A percentile compares a stretch with the other conserved stretches of the same genome.
Conservation (phyloP, 2,888 invertebrate genomes). For the Latrodectus elegans region DNA sequence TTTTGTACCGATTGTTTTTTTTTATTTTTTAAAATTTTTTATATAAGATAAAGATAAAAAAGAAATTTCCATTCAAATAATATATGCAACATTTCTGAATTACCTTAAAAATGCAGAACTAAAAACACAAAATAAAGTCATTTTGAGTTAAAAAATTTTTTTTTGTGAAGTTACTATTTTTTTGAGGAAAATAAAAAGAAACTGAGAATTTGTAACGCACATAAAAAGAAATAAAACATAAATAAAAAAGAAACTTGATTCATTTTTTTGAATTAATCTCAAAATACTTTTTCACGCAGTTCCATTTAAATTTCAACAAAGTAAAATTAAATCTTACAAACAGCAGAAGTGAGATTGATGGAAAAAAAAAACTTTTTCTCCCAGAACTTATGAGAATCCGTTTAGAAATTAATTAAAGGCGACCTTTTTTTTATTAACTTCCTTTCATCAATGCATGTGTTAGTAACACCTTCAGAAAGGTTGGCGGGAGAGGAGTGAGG, state of each 20-base stretch:
- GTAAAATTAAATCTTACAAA: not conserved
- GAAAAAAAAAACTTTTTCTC: slow-evolving; percentile 7
- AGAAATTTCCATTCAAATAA: too few relatives aligned
- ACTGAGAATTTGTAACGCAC: too few relatives aligned
- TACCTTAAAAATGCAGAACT: too few relatives aligned
- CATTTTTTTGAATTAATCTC: not conserved
- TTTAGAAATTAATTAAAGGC: slow-evolving; percentile 49
- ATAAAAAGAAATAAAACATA: too few relatives aligned
- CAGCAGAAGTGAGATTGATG: not conserved
- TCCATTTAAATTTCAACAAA: slow-evolving; percentile 17
- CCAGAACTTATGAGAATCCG: slow-evolving; percentile 16
- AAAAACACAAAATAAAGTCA: too few relatives aligned
- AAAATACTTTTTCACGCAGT: not conserved
- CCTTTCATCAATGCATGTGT: not conserved
- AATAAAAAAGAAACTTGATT: not conserved
- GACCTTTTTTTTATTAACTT: slow-evolving; percentile 2
- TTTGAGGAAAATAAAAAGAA: too few relatives aligned
- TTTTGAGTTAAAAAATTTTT: too few relatives aligned
- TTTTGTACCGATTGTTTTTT: too few relatives aligned
- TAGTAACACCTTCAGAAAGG: slow-evolving; percentile 12
- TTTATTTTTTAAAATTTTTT: too few relatives aligned
- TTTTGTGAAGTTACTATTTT: too few relatives aligned
- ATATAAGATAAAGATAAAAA: too few relatives aligned
- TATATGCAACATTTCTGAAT: too few relatives aligned
- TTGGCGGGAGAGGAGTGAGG: not conserved